phyloP scores from a whole-genome alignment of 2,113 vertebrate species.

The Sarotherodon lohbergeri region DNA sequence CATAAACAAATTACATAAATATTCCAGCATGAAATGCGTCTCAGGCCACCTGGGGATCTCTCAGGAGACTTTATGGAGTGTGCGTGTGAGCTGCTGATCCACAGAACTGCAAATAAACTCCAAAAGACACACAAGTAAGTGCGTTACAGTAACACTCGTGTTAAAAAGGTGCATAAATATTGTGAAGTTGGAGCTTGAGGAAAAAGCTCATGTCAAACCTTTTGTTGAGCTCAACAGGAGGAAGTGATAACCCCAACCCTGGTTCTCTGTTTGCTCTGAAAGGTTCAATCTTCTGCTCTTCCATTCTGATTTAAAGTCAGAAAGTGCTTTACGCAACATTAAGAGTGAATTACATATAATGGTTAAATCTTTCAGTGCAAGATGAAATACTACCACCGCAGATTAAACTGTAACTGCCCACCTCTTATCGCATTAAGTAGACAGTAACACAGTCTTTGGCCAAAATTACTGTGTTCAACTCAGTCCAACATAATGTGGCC shows the following conservation, averaged over 20 bases:
- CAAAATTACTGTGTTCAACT: not conserved
- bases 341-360: not conserved
- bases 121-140: not conserved
- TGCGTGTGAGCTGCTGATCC: not conserved
- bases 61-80: not conserved
- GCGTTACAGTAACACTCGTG: not conserved
- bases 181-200: not conserved
- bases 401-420: not conserved
- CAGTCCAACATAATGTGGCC: not conserved
- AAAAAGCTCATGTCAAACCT: conserved; percentile 5
- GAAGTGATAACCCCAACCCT: not conserved
- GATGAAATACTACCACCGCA: not conserved
- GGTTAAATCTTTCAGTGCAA: not conserved
- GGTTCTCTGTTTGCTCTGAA: not conserved
- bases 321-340: not conserved
- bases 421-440: not conserved
- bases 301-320: not conserved
- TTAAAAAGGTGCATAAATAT: conserved; percentile 34
- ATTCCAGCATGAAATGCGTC: not conserved
- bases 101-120: not conserved
- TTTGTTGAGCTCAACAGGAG: not conserved
- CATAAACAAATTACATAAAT: conserved; percentile 28
- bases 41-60: not conserved
- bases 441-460: not conserved
- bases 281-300: not conserved